A percentile compares a stretch with the other conserved stretches of the same genome.
These are phyloP conservation scores for Triops cancriformis DNA, from an alignment of 1,140 invertebrate species.

Conservation along the genomic window DNA sequence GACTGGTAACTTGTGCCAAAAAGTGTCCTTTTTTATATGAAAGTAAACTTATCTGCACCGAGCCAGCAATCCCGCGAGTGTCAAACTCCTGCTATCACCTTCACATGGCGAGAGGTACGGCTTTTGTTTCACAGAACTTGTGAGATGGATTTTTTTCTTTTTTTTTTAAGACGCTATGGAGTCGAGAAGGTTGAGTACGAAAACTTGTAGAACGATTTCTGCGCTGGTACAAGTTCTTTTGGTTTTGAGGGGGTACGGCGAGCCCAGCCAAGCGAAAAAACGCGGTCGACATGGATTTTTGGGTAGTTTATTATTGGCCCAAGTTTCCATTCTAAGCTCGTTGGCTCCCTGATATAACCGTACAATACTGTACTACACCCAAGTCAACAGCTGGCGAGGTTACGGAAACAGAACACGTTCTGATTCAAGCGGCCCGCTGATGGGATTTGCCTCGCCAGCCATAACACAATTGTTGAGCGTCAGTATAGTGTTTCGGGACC, in stretches of 20 bases:
- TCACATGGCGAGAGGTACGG: too few relatives aligned
- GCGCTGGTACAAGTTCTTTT: too few relatives aligned
- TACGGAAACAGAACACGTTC: constrained; percentile 9
- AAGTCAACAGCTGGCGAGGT: constrained; percentile 12
- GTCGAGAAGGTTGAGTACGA: too few relatives aligned
- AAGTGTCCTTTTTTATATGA: not conserved
- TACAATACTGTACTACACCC: not conserved
- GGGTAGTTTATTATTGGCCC: not conserved
- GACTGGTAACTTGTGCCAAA: not conserved
- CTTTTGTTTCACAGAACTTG: too few relatives aligned
- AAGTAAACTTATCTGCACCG: not conserved
- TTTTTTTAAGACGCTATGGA: too few relatives aligned
- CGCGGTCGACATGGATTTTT: not conserved
- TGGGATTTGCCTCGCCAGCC: constrained; percentile 11
- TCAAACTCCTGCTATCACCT: not conserved
- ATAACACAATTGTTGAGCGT: constrained; percentile 5
- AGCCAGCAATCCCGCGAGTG: not conserved
- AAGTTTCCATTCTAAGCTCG: constrained; percentile 10
- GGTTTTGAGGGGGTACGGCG: not conserved
- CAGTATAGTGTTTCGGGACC: not conserved
- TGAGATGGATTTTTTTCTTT: too few relatives aligned
- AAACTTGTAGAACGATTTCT: too few relatives aligned
- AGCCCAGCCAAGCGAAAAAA: not conserved
- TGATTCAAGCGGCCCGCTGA: constrained; percentile 6
- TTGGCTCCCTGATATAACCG: not conserved